These are phyloP conservation scores for Morone chrysops DNA, from an alignment of 2,113 vertebrate species.

Conservation along the genomic window DNA sequence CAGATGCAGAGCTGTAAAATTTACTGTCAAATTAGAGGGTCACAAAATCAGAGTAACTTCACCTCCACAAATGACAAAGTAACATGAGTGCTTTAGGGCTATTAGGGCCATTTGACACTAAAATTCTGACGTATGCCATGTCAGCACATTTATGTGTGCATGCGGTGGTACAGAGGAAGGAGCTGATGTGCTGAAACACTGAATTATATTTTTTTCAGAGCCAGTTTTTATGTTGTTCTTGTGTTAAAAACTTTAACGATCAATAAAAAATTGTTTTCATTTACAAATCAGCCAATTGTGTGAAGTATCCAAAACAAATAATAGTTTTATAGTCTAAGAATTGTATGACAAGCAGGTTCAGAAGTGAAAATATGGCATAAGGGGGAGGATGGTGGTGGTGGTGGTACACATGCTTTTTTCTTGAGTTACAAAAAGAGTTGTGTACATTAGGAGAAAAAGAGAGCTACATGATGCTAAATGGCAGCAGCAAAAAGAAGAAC, in stretches of 20 bases:
- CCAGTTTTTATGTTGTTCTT: background rate
- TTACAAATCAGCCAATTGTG: background rate
- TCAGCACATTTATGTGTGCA: slow-evolving; percentile 3
- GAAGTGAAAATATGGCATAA: background rate
- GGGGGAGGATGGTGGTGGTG: background rate
- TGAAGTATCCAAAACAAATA: background rate
- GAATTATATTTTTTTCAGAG: background rate
- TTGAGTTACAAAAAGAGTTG: background rate
- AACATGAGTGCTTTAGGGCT: background rate
- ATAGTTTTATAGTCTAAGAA: background rate
- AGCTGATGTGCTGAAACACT: background rate
- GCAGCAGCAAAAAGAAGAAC: background rate
- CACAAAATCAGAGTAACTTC: background rate
- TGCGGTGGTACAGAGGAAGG: background rate
- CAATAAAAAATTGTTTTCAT: background rate
- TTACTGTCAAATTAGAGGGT: slow-evolving; percentile 17
- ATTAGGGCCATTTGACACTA: background rate
- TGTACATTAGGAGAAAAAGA: background rate
- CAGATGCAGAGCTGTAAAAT: slow-evolving; percentile 20
- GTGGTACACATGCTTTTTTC: background rate
- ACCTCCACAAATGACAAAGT: slow-evolving; percentile 7
- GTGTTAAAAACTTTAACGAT: background rate
- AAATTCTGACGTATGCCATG: background rate
- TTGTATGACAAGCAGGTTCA: background rate
- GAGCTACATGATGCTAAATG: background rate